Evolutionary conservation across 2,888 invertebrate genomes (phyloP), one percentile per base, ranked within the genome.

Genomic region (Nemurella pictetii): DNA sequence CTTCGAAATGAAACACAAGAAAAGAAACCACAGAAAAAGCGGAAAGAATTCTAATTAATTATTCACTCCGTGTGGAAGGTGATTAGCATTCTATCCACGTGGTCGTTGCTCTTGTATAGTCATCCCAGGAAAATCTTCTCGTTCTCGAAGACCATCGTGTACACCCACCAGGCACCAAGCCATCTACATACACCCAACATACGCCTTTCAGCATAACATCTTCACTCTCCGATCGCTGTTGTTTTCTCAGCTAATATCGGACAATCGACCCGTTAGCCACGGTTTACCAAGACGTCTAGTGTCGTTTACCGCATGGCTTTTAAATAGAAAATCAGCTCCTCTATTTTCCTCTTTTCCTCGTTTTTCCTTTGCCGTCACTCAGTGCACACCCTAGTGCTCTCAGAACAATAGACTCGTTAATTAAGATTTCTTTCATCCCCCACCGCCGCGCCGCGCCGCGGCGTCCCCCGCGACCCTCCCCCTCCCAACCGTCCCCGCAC

Each of bases 351-450:
- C 85, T 75, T 83, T 80, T 80, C 80, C 83, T 80, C 83, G 80
- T 80, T 80, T 85, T 83, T 83, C 85, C 85, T 80, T 85, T 83
- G 80, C 78, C 78, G 82, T 82, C 83, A 82, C 72, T 83, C 85
- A 74, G 84, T 83, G 84, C 85, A 74, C 83, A 83, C 91, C 92
- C 92, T 92, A 91, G 92, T 92, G 92, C 92, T 92, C 92, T 91
- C 91, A 92, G 93, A 94, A 94, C 94, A 94, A 94, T 94, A 92
- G 93, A 92, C 92, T 93, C 93, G 93, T 94, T 94, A 94, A 94
- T 94, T 94, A 94, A 94, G 94, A 94, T 94, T 94, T 94, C 94
- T 94, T 94, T 94, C 85, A 83, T 84, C 84, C 85, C 85, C 83
- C 72, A 55, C 86, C 85, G 75, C 86, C 85, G 81, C 84, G 83